Evolutionary conservation across 2,888 invertebrate species (phyloP).

Genomic region (Epinotia bilunana): DNA sequence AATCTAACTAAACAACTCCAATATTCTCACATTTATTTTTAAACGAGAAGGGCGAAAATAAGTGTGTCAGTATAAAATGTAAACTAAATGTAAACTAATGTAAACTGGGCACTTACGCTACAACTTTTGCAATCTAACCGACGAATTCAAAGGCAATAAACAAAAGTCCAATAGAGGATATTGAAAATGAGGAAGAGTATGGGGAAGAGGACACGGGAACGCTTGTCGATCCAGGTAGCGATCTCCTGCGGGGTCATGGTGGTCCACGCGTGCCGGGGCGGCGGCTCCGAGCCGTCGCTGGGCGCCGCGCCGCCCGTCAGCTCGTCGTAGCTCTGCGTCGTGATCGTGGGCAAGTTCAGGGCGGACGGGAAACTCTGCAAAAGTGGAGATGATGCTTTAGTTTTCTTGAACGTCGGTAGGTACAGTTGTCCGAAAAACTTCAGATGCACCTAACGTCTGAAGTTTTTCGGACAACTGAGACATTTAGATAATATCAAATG

Average conservation of each 20-base stretch:
- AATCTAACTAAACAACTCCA: no score
- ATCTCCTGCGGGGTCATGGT: constrained; percentile 95
- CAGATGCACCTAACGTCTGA: no score
- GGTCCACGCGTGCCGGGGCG: constrained; percentile 85
- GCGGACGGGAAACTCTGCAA: constrained; percentile 87
- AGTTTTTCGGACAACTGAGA: no score
- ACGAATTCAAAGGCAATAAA: constrained; percentile 81
- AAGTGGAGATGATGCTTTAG: neutral
- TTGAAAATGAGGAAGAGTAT: constrained; percentile 91
- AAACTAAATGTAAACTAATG: no score
- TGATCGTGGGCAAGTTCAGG: constrained; percentile 87
- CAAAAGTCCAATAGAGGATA: constrained; percentile 91
- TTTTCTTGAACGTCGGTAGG: neutral
- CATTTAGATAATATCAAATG: no score
- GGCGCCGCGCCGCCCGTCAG: constrained; percentile 62
- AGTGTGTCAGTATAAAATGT: no score
- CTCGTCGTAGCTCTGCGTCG: constrained; percentile 87
- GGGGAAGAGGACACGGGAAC: constrained; percentile 91
- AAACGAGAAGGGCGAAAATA: neutral
- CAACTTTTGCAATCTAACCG: neutral
- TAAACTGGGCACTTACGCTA: neutral
- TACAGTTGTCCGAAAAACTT: no score
- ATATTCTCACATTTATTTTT: no score
- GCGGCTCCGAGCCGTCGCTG: constrained; percentile 72
- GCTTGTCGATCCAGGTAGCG: constrained; percentile 93